Conservation (phyloP, 2,888 invertebrate genomes). For the Tenthredo scrophulariae region DNA sequence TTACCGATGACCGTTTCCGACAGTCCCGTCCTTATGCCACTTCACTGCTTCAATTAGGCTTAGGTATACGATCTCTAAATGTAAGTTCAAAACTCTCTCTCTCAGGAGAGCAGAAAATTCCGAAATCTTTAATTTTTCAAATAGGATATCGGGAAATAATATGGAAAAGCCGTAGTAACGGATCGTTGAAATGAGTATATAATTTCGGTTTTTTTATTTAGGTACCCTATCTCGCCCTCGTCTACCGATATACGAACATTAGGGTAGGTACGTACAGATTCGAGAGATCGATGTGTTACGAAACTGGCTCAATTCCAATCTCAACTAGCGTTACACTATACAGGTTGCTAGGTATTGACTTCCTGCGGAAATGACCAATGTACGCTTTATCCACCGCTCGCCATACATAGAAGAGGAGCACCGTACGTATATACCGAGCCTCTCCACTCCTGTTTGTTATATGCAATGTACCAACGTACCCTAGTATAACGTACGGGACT, state of each 20-base stretch:
- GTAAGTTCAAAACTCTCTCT: background rate
- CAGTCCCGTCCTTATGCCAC: background rate
- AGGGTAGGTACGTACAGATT: background rate
- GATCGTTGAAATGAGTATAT: background rate
- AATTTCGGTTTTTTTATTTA: background rate
- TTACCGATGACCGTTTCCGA: conserved; percentile 13
- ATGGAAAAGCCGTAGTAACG: too few relatives aligned
- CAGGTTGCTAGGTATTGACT: conserved; percentile 63
- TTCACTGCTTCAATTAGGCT: conserved; percentile 2
- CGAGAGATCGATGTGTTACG: conserved; percentile 64
- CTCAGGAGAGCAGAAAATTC: background rate
- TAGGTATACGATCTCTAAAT: background rate
- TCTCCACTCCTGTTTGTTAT: conserved; percentile 46
- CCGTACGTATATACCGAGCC: background rate
- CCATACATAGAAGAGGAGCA: background rate
- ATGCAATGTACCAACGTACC: background rate
- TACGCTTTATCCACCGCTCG: conserved; percentile 59
- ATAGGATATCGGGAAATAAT: too few relatives aligned
- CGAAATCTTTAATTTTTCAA: background rate
- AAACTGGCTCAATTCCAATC: conserved; percentile 73
- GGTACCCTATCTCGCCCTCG: background rate
- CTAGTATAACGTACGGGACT: conserved; percentile 13
- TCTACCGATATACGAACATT: background rate
- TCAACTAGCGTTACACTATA: conserved; percentile 75
- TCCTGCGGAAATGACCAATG: conserved; percentile 77